Evolutionary conservation across 2,113 vertebrate species (phyloP).

Genomic region (Boulengeromyrus knoepffleri): DNA sequence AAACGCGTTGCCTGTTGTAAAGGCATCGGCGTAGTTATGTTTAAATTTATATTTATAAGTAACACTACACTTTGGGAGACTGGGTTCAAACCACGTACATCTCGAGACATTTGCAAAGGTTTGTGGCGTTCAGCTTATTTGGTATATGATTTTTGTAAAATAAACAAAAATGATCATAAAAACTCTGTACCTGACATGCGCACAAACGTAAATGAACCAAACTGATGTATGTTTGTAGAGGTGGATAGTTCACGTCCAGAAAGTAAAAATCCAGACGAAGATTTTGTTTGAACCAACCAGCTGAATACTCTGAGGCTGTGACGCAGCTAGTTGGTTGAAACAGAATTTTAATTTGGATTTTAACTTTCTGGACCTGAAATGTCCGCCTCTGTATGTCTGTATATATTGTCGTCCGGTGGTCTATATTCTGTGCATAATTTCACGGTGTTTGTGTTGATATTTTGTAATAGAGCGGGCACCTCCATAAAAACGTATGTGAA

Average conservation of each 20-base stretch:
- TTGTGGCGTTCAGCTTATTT: not conserved
- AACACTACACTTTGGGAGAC: not conserved
- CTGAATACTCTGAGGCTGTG: not conserved
- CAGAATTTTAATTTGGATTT: not conserved
- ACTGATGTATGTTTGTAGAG: not conserved
- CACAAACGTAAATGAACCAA: not conserved
- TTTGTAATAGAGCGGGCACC: not conserved
- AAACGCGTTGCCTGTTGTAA: not conserved
- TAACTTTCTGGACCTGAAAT: not conserved
- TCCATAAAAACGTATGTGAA: not conserved
- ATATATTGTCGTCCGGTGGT: not conserved
- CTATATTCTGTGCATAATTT: not conserved
- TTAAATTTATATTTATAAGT: not conserved
- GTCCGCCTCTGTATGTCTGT: not conserved
- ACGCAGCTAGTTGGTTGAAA: not conserved
- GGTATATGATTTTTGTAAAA: not conserved
- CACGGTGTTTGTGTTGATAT: not conserved
- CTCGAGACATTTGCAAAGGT: not conserved
- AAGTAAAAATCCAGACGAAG: not conserved
- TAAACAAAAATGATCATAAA: not conserved
- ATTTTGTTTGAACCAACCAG: not conserved
- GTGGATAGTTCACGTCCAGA: not conserved
- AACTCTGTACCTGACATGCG: not conserved
- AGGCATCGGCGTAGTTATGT: not conserved
- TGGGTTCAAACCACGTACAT: not conserved